Percentiles rank a stretch among this genome's conserved stretches.
Evolutionary conservation across 2,797 vertebrate species (phyloP).

Genomic region (Ctenopoma multispine): DNA sequence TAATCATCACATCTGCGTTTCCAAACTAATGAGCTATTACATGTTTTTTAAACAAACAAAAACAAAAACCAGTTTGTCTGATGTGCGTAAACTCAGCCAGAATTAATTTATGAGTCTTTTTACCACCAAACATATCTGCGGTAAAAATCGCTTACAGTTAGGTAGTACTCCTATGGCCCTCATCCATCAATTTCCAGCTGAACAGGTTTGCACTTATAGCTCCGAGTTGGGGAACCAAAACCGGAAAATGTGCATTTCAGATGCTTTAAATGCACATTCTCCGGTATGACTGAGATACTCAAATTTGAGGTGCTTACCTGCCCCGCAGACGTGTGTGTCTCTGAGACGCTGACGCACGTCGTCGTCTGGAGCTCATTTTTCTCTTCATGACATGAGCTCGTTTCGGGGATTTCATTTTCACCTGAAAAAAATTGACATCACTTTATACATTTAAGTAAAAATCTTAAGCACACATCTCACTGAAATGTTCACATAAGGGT

Average conservation of each 20-base stretch:
- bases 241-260: conserved; percentile 52
- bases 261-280: conserved; percentile 17
- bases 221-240: conserved; percentile 31
- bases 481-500: background rate
- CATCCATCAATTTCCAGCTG: conserved; percentile 48
- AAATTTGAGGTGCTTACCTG: conserved; percentile 49
- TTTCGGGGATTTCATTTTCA: conserved; percentile 9
- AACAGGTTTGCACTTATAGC: conserved; percentile 60
- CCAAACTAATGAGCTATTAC: background rate
- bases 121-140: background rate
- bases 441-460: background rate
- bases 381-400: background rate
- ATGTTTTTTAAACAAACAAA: background rate
- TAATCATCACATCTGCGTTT: conserved; percentile 12
- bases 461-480: accelerated
- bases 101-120: too few species aligned
- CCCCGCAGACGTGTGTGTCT: conserved; percentile 3
- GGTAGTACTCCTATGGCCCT: conserved; percentile 46
- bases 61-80: too few species aligned
- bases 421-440: background rate
- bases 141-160: background rate
- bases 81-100: background rate
- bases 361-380: conserved; percentile 21
- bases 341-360: conserved; percentile 25
- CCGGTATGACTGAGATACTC: conserved; percentile 6